Evolutionary conservation across 1,140 invertebrate species (phyloP).

Genomic region (Psilanteris sp.): DNA sequence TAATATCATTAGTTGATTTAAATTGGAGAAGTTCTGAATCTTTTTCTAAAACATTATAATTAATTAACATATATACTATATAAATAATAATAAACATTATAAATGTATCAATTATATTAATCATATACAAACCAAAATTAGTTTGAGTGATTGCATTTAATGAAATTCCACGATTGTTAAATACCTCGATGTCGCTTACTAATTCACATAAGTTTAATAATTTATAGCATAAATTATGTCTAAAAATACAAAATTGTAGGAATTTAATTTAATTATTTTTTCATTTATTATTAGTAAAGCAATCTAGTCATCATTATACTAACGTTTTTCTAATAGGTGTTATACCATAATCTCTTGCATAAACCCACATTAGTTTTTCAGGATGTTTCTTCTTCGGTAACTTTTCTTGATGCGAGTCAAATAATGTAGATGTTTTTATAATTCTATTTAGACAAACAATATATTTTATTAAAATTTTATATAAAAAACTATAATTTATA

Average conservation of each 20-base stretch:
- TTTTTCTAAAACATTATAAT: slow-evolving; percentile 82
- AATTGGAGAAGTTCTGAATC: slow-evolving; percentile 84
- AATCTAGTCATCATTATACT: slow-evolving; percentile 64
- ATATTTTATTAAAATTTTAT: too few relatives aligned
- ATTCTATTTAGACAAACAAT: too few relatives aligned
- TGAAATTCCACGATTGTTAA: slow-evolving; percentile 80
- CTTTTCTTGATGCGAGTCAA: slow-evolving; percentile 88
- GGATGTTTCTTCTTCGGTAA: slow-evolving; percentile 87
- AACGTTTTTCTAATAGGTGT: slow-evolving; percentile 86
- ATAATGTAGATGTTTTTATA: slow-evolving; percentile 86
- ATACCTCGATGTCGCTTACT: slow-evolving; percentile 79
- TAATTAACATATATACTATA: too few relatives aligned
- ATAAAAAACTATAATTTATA: too few relatives aligned
- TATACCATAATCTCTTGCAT: slow-evolving; percentile 87
- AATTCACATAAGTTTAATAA: slow-evolving; percentile 86
- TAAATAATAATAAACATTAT: too few relatives aligned
- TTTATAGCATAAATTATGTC: slow-evolving; percentile 85
- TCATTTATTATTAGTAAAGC: background rate
- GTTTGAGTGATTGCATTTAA: slow-evolving; percentile 80
- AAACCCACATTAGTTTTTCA: slow-evolving; percentile 85
- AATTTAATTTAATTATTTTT: too few relatives aligned
- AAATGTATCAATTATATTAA: too few relatives aligned
- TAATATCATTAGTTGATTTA: slow-evolving; percentile 82
- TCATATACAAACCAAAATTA: too few relatives aligned
- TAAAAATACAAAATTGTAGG: slow-evolving; percentile 74